Evolutionary conservation across 2,113 vertebrate genomes (phyloP), one percentile per base, ranked within the genome.

Genomic region (Recurvirostra avosetta): DNA sequence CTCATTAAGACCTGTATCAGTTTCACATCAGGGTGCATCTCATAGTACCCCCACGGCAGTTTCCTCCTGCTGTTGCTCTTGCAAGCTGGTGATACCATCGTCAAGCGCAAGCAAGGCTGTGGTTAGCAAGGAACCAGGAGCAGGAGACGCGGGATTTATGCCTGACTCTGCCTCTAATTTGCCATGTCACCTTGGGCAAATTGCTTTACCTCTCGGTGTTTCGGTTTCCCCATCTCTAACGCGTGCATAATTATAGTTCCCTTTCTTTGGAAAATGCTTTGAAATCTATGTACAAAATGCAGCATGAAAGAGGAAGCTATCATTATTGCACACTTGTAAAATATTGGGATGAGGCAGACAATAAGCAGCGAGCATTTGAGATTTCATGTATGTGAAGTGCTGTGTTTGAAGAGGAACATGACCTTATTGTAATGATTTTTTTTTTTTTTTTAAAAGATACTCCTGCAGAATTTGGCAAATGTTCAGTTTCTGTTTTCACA

Each of bases 191-290:
- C 94, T 55, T 73, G 86, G 89, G 97, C 91, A 88, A 91, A 76
- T 90, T 85, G 80, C 70, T 94, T 79, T 94, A 68, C 50, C 45
- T 76, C 77, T 79, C 14, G 3, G 20, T 87, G 41, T 63, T 91
- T 91, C 89, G 91, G 41, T 90, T 95, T 95, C 84, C 56, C 80
- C 91, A 79, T 90, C 92, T 95, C 41, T 90, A 80, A 52, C 74
- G n/a, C n/a, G 10, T 4, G 29, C 70, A 47, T 95, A 96, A 97
- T 97, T 91, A 91, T 53, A 92, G 94, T 36, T 80, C 70, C 74
- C 74, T 93, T 94, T 90, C 93, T 91, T 76, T 82, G 74, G 75
- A 81, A 92, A 95, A 82, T 38, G 65, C 87, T 96, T 96, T 96
- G 91, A 95, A 94, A 95, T 88, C 81, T 86, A 9, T 43, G 62